A percentile compares a stretch with the other conserved stretches of the same genome.
phyloP scores from a whole-genome alignment of 2,113 vertebrate species.

The Herpailurus yagouaroundi region DNA sequence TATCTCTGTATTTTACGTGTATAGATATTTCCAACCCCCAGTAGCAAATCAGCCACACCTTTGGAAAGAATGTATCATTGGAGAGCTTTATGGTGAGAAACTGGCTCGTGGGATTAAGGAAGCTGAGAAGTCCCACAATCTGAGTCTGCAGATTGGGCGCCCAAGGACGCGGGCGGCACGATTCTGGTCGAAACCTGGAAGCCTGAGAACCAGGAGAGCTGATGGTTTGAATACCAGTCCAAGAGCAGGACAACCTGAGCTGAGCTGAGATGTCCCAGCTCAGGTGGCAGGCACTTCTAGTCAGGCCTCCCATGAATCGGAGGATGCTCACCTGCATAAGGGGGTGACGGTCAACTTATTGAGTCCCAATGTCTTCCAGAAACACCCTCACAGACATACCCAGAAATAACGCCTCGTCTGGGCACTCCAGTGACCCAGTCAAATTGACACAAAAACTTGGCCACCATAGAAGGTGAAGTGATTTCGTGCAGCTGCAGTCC shows the following conservation, averaged over 20 bases:
- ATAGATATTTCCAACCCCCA: neutral
- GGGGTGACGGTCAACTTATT: neutral
- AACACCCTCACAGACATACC: neutral
- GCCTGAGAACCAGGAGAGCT: neutral
- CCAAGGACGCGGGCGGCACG: accelerated
- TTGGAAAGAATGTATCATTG: neutral
- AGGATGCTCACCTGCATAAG: too few relatives aligned
- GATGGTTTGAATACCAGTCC: neutral
- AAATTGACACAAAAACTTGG: neutral
- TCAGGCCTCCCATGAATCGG: neutral
- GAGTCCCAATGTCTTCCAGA: neutral
- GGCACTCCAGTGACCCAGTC: too few relatives aligned
- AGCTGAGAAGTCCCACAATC: neutral
- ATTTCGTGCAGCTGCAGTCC: too few relatives aligned
- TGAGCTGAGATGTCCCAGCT: neutral
- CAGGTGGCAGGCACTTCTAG: neutral
- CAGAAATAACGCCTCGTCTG: neutral
- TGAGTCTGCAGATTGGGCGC: neutral
- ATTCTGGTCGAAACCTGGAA: neutral
- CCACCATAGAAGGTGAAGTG: neutral
- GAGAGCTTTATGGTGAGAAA: neutral
- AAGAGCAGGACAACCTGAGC: neutral
- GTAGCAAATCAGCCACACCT: neutral
- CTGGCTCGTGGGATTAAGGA: neutral
- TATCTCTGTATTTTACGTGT: neutral